Base-by-base conservation (phyloP, 2,113 vertebrate genomes). In the Odobenus rosmarus region DNA sequence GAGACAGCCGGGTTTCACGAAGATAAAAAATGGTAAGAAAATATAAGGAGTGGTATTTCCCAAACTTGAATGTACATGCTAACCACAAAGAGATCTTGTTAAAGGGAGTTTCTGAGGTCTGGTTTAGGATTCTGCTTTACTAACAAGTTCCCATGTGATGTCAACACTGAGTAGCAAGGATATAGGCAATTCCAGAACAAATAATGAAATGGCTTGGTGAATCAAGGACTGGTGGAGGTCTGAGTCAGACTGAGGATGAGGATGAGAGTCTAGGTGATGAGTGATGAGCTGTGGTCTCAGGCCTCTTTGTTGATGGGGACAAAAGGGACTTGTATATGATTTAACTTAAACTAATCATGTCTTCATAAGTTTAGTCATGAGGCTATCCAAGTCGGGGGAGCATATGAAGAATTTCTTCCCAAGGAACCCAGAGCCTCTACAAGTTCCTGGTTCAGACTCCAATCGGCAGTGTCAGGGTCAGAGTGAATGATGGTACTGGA, bases 1-100 rank as follows among this genome's bases (percentile, higher is more conserved):
- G 42, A 80, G 74, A 61, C 0, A 87, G n/a, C 33, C 49, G 51
- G 59, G 19, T 72, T 71, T 92, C 74, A 61, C 33, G 39, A 71
- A 80, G 81, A 95, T 51, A 26, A 91, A 85, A 71, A 80, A 61
- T 77, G 49, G 51, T 69, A 86, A 87, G 53, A 49, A 87, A 80
- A 72, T 28, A 51, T 77, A 80, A 71, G 62, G 42, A 71, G 26
- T 15, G 51, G 11, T 53, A 67, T 61, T 92, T 92, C 21, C 71
- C 39, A 71, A 86, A 71, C 51, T 81, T 87, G 51, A 72, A 64
- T 74, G 46, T 64, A 49, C 36, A 36, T 57, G 49, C n/a, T 67
- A 39, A 79, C 83, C 80, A 74, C 31, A 49, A 46, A 31, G 42
- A 92, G 26, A 72, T 42, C 33, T 69, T 79, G 24, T 74, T 84